A percentile compares a stretch with the other conserved stretches of the same genome.
phyloP scores from a whole-genome alignment of 2,113 vertebrate species.

The Eurystomus gularis region DNA sequence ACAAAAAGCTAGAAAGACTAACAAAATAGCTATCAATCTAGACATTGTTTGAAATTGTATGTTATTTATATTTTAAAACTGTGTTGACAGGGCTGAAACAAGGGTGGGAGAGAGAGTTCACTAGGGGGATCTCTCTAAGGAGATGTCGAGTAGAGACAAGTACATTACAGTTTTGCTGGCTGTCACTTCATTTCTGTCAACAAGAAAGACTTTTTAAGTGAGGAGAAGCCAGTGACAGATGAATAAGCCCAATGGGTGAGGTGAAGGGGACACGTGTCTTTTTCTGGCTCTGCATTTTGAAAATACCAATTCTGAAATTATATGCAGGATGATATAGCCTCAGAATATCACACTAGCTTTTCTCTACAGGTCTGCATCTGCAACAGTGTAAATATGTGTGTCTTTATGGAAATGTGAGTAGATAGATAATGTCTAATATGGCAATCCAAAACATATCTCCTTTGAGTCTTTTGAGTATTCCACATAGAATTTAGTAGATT shows the following conservation, averaged over 20 bases:
- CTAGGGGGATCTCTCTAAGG: not conserved
- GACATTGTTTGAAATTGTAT: not conserved
- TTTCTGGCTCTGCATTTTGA: not conserved
- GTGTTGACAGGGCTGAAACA: not conserved
- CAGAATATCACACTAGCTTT: not conserved
- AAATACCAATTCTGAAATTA: not conserved
- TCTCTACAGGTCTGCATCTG: not conserved
- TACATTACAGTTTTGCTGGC: not conserved
- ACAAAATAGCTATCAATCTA: not conserved
- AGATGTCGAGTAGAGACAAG: not conserved
- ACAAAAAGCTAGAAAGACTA: not conserved
- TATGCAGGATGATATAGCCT: not conserved
- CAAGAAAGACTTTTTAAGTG: not conserved
- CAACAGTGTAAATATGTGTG: not conserved
- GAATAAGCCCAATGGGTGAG: not conserved
- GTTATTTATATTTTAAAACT: not conserved
- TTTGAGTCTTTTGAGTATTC: not conserved
- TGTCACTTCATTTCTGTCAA: not conserved
- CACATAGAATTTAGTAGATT: not conserved
- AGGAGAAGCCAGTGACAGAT: not conserved
- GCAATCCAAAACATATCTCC: not conserved
- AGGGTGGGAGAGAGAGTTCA: not conserved
- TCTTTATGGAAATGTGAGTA: not conserved
- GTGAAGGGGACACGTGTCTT: not conserved
- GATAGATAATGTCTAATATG: not conserved